These are phyloP conservation scores for Syngnathus rostellatus DNA, from an alignment of 2,797 vertebrate genomes.

Conservation along the genomic window DNA sequence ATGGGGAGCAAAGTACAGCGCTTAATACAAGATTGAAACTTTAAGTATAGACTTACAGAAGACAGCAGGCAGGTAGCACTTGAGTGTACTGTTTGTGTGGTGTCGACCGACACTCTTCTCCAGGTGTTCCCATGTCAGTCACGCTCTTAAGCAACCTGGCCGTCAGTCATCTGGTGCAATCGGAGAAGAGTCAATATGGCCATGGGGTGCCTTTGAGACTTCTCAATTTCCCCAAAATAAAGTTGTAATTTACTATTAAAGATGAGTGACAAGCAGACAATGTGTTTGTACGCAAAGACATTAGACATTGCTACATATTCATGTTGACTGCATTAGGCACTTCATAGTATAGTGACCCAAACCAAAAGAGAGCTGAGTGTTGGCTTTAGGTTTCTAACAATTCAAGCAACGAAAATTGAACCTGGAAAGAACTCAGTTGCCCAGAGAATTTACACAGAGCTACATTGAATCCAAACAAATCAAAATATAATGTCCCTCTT, in stretches of 20 bases:
- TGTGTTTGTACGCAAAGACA: neutral
- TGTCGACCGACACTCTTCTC: conserved; percentile 57
- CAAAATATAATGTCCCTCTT: conserved; percentile 1
- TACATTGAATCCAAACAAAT: no score
- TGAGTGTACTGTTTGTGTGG: conserved; percentile 69
- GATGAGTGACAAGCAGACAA: no score
- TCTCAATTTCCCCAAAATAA: neutral
- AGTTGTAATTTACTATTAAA: neutral
- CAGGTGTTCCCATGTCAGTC: conserved; percentile 72
- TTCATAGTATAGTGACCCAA: neutral
- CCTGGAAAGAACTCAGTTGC: neutral
- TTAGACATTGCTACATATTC: neutral
- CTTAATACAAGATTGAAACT: conserved; percentile 62
- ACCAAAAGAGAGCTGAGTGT: conserved; percentile 52
- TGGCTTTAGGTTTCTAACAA: conserved; percentile 67
- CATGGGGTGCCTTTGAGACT: neutral
- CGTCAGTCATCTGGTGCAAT: conserved; percentile 61
- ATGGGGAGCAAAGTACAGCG: conserved; percentile 46
- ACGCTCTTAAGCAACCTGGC: conserved; percentile 59
- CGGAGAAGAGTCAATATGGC: conserved; percentile 12
- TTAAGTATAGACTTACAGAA: conserved; percentile 56
- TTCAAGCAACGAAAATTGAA: conserved; percentile 42
- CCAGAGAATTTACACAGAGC: neutral
- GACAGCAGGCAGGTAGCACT: conserved; percentile 56
- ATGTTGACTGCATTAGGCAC: neutral